Percentiles rank a stretch among this genome's conserved stretches.
Evolutionary conservation across 2,113 vertebrate genomes (phyloP).

Genomic region (Poeciliopsis occidentalis): DNA sequence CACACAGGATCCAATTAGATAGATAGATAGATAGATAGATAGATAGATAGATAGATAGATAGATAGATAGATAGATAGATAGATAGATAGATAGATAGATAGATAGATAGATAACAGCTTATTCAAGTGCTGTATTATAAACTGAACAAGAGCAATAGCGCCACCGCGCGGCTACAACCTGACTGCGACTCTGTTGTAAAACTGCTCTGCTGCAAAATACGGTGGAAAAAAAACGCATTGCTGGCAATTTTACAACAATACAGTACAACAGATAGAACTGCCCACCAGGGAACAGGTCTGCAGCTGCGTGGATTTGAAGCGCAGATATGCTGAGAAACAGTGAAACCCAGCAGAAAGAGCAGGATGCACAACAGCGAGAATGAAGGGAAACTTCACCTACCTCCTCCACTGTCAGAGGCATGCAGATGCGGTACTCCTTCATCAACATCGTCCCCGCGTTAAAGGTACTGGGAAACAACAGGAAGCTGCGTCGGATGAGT

Average conservation of each 20-base stretch:
- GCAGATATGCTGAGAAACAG: background rate
- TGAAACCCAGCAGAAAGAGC: background rate
- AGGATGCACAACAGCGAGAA: background rate
- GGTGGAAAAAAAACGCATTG: background rate
- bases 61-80: slow-evolving; percentile 1
- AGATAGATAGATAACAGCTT: background rate
- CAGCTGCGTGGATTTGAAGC: background rate
- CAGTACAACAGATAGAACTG: background rate
- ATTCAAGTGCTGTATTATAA: background rate
- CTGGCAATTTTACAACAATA: slow-evolving; percentile 26
- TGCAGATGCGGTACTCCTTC: slow-evolving; percentile 92
- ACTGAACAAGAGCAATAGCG: slow-evolving; percentile 40
- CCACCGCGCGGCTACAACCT: slow-evolving; percentile 49
- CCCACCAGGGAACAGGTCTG: background rate
- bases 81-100: slow-evolving; percentile 8
- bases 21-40: slow-evolving; percentile 2
- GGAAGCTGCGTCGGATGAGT: background rate
- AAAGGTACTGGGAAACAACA: background rate
- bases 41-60: slow-evolving; percentile 1
- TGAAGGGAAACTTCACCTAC: slow-evolving; percentile 70
- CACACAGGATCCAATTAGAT: background rate
- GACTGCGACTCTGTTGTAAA: background rate
- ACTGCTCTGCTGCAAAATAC: slow-evolving; percentile 30
- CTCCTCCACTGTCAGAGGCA: slow-evolving; percentile 90
- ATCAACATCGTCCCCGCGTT: slow-evolving; percentile 79